These are phyloP conservation scores for Alitta virens DNA, from an alignment of 2,888 invertebrate genomes.

Conservation along the genomic window DNA sequence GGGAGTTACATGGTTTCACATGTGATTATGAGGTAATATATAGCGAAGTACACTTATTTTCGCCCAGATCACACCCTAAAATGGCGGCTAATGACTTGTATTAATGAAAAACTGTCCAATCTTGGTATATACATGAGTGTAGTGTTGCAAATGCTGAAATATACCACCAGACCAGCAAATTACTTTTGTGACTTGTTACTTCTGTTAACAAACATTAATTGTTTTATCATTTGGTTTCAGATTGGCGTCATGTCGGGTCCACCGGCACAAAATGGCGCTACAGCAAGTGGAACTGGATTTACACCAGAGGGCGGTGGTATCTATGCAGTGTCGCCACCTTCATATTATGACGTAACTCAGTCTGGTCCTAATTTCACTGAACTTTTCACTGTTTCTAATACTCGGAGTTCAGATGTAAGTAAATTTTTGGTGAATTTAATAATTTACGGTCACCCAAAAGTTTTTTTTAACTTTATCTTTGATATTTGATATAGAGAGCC, in stretches of 20 bases:
- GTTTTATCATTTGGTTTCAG: conserved; percentile 22
- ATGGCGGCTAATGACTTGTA: background rate
- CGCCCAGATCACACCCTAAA: background rate
- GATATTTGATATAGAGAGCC: no score
- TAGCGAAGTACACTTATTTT: background rate
- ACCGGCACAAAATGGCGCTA: conserved; percentile 21
- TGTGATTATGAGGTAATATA: no score
- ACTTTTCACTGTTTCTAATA: conserved; percentile 24
- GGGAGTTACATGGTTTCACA: no score
- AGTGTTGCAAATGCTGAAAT: no score
- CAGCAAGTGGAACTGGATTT: conserved; percentile 4
- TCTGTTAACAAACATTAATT: background rate
- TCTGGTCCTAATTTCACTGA: conserved; percentile 23
- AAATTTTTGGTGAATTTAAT: background rate
- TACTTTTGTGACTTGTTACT: background rate
- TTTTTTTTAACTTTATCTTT: no score
- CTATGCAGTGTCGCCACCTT: conserved; percentile 21
- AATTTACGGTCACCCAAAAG: no score
- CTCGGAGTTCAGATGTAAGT: background rate
- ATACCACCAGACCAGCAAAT: no score
- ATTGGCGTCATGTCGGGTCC: conserved; percentile 35
- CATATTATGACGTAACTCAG: conserved; percentile 1
- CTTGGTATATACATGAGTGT: no score
- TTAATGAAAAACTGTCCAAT: background rate
- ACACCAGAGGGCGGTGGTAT: conserved; percentile 5